Conservation (phyloP, 2,113 vertebrate genomes). For the Apteryx mantelli region DNA sequence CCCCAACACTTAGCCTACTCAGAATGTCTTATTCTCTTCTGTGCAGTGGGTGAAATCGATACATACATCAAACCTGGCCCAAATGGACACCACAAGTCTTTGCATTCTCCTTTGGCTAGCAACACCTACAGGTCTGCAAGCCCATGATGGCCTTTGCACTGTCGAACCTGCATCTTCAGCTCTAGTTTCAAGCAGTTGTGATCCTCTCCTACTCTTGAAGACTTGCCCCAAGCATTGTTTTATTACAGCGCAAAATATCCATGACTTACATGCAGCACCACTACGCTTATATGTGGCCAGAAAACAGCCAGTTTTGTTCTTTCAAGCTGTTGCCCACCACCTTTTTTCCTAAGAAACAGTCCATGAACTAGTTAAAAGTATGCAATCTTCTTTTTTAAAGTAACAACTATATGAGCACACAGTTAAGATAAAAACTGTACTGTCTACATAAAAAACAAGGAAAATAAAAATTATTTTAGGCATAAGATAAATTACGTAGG, state of each 20-base stretch:
- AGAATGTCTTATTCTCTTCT: fast-evolving
- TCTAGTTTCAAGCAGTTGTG: background rate
- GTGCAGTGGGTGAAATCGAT: background rate
- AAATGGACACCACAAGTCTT: background rate
- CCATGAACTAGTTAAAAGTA: background rate
- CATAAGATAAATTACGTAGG: background rate
- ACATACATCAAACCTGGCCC: background rate
- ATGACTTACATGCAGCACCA: background rate
- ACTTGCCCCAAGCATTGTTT: background rate
- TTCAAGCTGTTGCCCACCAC: background rate
- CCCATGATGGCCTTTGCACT: background rate
- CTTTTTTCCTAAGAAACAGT: background rate
- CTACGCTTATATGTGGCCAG: background rate
- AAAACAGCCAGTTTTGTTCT: background rate
- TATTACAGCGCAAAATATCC: background rate
- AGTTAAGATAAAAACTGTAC: background rate
- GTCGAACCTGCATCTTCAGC: background rate
- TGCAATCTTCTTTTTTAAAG: background rate
- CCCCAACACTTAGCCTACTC: background rate
- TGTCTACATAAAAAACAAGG: background rate
- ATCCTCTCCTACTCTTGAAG: background rate
- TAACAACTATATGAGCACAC: background rate
- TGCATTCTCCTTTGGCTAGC: background rate
- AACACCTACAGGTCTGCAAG: background rate
- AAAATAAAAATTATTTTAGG: conserved; percentile 1